Evolutionary conservation across 2,888 invertebrate genomes (phyloP).

Genomic region (Melangyna quadrimaculata): DNA sequence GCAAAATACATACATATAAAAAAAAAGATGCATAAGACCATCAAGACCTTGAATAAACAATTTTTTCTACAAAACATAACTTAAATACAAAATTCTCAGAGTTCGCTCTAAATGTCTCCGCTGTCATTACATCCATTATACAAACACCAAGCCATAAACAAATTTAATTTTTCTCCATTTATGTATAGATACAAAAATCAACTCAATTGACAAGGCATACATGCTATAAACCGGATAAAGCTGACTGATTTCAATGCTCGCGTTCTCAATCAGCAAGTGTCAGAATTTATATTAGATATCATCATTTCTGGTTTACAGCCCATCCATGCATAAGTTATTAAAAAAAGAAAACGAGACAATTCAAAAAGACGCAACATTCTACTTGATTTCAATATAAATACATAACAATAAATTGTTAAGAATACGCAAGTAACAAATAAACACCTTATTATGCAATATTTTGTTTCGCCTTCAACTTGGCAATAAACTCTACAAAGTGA

Average conservation of each 20-base stretch:
- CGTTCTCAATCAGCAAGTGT: constrained; percentile 1
- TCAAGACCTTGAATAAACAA: background rate
- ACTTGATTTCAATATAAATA: constrained; percentile 13
- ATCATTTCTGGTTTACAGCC: background rate
- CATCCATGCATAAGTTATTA: background rate
- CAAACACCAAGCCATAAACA: background rate
- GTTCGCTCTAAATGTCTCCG: background rate
- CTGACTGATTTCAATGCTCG: background rate
- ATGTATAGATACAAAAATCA: background rate
- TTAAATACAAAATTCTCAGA: background rate
- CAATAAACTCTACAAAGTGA: constrained; percentile 30
- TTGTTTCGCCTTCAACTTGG: constrained; percentile 43
- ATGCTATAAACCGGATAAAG: constrained; percentile 21
- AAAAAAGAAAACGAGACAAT: background rate
- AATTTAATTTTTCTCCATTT: background rate
- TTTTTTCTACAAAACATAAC: background rate
- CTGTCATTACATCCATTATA: background rate
- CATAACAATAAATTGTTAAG: background rate
- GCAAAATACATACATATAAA: too few relatives aligned
- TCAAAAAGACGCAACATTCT: background rate
- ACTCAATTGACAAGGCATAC: constrained; percentile 15
- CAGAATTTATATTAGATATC: constrained; percentile 20
- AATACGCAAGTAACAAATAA: constrained; percentile 15
- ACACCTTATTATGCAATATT: constrained; percentile 25
- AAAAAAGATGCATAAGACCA: too few relatives aligned